Base-by-base conservation (phyloP, 2,113 vertebrate genomes). In the Corythoichthys intestinalis region DNA sequence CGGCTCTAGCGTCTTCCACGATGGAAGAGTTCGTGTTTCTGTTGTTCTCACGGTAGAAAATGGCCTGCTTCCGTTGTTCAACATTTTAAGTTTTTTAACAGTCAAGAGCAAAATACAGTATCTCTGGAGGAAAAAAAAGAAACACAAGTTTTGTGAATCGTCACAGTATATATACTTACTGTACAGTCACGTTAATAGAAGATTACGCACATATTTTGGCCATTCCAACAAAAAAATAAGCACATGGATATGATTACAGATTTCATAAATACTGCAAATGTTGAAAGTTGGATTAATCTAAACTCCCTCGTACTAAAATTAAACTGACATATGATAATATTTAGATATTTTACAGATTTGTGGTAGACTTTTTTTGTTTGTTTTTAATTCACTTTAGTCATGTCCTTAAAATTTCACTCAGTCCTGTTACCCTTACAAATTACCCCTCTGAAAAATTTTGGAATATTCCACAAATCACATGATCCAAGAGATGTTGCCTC, bases 71-170 rank as follows among this genome's bases (percentile, higher is more conserved):
- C 39, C 20, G 20, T 68, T 79, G 85, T 81, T 63, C 66, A 73
- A 65, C 73, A 72, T 73, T 69, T 67, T 73, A 73, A 28, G 69
- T 66, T 72, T 74, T 86, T 85, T 75, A 77, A 85, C 73, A 81
- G 65, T 80, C 66, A 78, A 80, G 62, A 50, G 68, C 4, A 47
- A 75, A 66, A 73, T 81, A 72, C 20, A 28, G 20, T 28, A 0
- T 81, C 66, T 69, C 54, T 39, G 28, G 74, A 75, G 59, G 14
- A 20, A 20, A 13, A 12, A 12, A 56, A 35, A 11, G 11, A 62
- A 28, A 62, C 17, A 41, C 13, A 44, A n/a, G n/a, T 70, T 66
- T 61, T 52, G 67, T 78, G 65, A 73, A 53, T 34, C 66, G 66
- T 28, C 59, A 72, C 64, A 46, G 12, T 65, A 48, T 71, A 59